These are phyloP conservation scores for Pasiphila rectangulata DNA, from an alignment of 2,888 invertebrate species.

Conservation along the genomic window DNA sequence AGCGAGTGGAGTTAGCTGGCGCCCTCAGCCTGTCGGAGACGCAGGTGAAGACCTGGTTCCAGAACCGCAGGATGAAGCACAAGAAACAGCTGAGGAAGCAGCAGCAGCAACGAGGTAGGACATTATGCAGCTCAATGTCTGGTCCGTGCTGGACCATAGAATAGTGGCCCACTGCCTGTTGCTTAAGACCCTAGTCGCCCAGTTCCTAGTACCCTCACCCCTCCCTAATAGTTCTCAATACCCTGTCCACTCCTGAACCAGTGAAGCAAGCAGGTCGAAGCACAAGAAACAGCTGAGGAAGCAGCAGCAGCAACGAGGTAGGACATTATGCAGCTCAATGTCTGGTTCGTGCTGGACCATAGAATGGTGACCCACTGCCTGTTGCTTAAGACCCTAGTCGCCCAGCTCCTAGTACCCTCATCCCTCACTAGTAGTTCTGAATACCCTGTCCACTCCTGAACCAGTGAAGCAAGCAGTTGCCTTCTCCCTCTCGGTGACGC, in stretches of 20 bases:
- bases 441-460: conserved; percentile 97
- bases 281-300: conserved; percentile 95
- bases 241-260: conserved; percentile 96
- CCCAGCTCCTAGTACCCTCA: too few relatives aligned
- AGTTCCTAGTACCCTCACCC: too few relatives aligned
- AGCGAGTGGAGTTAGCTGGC: conserved; percentile 95
- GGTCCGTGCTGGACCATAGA: too few relatives aligned
- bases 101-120: conserved; percentile 40
- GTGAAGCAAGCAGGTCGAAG: conserved; percentile 97
- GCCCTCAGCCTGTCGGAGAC: conserved; percentile 97
- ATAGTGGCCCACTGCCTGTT: too few relatives aligned
- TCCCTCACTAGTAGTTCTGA: too few relatives aligned
- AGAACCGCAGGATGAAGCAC: conserved; percentile 98
- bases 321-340: neutral
- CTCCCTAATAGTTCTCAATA: too few relatives aligned
- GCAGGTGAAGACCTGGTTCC: conserved; percentile 99
- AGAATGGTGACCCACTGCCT: too few relatives aligned
- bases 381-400: too few relatives aligned
- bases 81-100: conserved; percentile 93
- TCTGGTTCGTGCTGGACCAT: too few relatives aligned
- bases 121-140: neutral
- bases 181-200: too few relatives aligned
- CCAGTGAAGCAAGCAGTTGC: conserved; percentile 96
- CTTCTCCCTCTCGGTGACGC: conserved; percentile 95
- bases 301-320: conserved; percentile 53